Conservation (phyloP, 1,140 invertebrate genomes). For the Pollicipes pollicipes region DNA sequence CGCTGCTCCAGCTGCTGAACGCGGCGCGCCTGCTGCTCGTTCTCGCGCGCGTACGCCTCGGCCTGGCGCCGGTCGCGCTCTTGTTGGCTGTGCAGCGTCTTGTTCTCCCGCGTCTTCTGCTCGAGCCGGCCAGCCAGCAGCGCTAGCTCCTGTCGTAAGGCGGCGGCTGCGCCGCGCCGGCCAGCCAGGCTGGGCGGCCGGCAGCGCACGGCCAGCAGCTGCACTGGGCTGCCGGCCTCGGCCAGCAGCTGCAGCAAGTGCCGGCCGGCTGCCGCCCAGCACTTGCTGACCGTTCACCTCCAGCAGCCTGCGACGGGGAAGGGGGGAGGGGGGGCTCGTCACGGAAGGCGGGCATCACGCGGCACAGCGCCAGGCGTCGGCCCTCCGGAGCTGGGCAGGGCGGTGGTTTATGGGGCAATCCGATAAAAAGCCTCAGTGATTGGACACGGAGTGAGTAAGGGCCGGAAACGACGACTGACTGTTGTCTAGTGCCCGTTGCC, state of each 20-base stretch:
- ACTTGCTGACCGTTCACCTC: conserved; percentile 66
- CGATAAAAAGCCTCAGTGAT: no score
- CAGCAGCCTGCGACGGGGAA: conserved; percentile 40
- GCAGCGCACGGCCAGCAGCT: background rate
- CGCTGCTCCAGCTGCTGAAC: conserved; percentile 76
- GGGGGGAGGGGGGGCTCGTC: no score
- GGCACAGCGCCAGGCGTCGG: no score
- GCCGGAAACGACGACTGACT: no score
- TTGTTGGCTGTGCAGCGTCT: conserved; percentile 17
- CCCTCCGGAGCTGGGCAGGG: no score
- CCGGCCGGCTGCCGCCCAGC: conserved; percentile 35
- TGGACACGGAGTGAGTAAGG: no score
- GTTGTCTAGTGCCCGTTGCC: no score
- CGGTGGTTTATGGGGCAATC: no score
- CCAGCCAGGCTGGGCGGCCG: background rate
- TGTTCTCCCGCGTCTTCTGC: conserved; percentile 29
- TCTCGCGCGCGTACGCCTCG: conserved; percentile 48
- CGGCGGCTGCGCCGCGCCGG: background rate
- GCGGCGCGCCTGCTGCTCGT: conserved; percentile 61
- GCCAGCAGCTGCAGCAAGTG: conserved; percentile 11
- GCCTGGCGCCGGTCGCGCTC: conserved; percentile 24
- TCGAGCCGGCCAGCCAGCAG: conserved; percentile 19
- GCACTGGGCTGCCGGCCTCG: background rate
- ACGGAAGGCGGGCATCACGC: no score
- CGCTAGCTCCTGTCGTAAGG: conserved; percentile 19